Evolutionary conservation across 2,797 vertebrate species (phyloP), one percentile per base, ranked within the genome.

Genomic region (Garrulus glandarius): DNA sequence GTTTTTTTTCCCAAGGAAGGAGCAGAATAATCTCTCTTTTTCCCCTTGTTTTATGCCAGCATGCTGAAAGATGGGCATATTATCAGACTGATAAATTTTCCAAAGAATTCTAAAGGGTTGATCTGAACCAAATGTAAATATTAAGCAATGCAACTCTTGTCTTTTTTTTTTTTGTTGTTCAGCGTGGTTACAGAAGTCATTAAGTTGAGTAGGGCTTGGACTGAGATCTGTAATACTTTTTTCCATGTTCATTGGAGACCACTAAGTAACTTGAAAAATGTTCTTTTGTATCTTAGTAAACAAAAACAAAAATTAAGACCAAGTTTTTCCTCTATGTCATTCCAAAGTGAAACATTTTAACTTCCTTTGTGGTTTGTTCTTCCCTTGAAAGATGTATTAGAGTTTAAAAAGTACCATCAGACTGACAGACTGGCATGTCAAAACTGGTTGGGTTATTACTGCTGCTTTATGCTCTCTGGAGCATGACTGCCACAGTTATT

Each of bases 81-180:
- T 82, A 94, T 94, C 79, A 85, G 75, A 52, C 46, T 78, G 87
- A 87, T 91, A 91, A 53, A 83, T 89, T 89, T 91, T 94, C 71
- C 39, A 32, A 79, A 87, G 91, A 75, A 85, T 92, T 87, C 65
- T 83, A 60, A 57, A 80, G 44, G 22, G n/a, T 12, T 91, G 56
- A 94, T 91, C 82, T 75, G 65, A 95, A 87, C 64, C 92, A 96
- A 96, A 96, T 96, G 81, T 74, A 95, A 95, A 92, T 47, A 39
- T 64, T 50, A 68, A 93, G 52, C 50, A 83, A 75, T 0, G 1
- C 47, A 93, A 60, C 23, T 49, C 67, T 60, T 37, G 11, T 71
- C 10, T 67, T 30, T 18, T 41, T 21, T 68, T 30, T 71, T 82
- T 75, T 47, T 24, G 34, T 23, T 26, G 17, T 77, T 79, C 71